These are phyloP conservation scores for Belonocnema kinseyi DNA, from an alignment of 1,140 invertebrate genomes.

Conservation along the genomic window DNA sequence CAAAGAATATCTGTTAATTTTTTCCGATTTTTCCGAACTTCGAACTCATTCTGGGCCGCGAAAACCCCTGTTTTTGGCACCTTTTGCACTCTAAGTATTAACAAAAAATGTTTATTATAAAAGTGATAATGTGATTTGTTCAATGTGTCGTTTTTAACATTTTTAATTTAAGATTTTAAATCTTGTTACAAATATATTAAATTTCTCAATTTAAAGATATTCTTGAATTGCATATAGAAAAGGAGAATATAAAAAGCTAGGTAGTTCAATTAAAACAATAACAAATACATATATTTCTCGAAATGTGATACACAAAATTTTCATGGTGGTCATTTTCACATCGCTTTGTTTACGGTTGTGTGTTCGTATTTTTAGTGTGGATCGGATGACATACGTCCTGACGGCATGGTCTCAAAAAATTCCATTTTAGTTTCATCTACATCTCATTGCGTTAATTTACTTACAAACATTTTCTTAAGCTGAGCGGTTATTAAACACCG, in stretches of 20 bases:
- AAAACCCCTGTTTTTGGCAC: no score
- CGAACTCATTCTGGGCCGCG: no score
- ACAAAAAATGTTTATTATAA: no score
- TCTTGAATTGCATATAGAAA: not conserved
- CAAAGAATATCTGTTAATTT: no score
- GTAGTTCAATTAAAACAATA: conserved; percentile 75
- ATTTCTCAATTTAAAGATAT: no score
- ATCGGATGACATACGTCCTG: conserved; percentile 66
- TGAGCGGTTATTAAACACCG: conserved; percentile 23
- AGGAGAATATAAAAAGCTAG: conserved; percentile 46
- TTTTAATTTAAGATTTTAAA: no score
- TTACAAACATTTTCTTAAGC: conserved; percentile 15
- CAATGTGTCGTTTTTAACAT: no score
- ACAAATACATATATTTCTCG: conserved; percentile 77
- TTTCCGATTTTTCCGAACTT: no score
- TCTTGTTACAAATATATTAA: no score
- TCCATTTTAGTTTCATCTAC: conserved; percentile 44
- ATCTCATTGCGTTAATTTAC: conserved; percentile 40
- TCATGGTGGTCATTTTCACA: conserved; percentile 65
- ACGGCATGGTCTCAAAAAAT: conserved; percentile 40
- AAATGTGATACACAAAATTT: conserved; percentile 75
- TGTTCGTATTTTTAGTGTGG: conserved; percentile 59
- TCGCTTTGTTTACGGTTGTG: conserved; percentile 57
- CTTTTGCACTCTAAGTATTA: no score
- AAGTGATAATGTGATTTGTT: no score